These are phyloP conservation scores for Toxotes lorentzi DNA, from an alignment of 2,797 vertebrate genomes.

Conservation along the genomic window DNA sequence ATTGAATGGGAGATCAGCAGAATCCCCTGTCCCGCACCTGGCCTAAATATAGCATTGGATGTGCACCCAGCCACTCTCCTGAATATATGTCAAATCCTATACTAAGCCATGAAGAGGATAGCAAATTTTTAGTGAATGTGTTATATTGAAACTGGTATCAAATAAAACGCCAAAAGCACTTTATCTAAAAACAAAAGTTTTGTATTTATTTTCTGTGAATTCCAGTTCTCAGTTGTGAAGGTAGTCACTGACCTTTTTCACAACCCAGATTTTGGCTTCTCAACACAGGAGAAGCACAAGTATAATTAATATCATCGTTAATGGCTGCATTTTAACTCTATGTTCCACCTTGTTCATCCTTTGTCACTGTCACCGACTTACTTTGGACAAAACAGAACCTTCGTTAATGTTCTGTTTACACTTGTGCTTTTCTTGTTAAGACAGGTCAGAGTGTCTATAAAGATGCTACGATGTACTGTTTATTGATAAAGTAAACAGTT, in stretches of 20 bases:
- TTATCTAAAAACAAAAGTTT: background rate
- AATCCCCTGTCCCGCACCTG: background rate
- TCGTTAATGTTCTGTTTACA: background rate
- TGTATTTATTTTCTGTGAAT: background rate
- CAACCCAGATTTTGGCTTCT: background rate
- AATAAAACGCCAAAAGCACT: slow-evolving; percentile 1
- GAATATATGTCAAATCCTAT: background rate
- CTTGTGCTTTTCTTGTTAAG: background rate
- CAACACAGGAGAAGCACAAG: background rate
- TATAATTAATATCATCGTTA: background rate
- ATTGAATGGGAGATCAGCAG: background rate
- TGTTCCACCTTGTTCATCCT: background rate
- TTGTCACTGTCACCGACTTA: background rate
- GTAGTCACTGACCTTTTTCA: background rate
- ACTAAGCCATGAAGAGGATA: background rate
- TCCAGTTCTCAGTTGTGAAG: background rate
- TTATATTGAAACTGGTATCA: slow-evolving; percentile 7
- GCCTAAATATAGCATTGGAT: background rate
- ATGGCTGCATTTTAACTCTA: background rate
- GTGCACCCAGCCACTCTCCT: background rate
- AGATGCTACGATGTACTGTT: background rate
- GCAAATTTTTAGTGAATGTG: background rate
- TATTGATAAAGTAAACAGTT: slow-evolving; percentile 1
- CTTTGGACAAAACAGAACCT: background rate
- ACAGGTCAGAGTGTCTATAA: background rate